Conservation (phyloP, 2,113 vertebrate species). For the Pseudorasbora parva region DNA sequence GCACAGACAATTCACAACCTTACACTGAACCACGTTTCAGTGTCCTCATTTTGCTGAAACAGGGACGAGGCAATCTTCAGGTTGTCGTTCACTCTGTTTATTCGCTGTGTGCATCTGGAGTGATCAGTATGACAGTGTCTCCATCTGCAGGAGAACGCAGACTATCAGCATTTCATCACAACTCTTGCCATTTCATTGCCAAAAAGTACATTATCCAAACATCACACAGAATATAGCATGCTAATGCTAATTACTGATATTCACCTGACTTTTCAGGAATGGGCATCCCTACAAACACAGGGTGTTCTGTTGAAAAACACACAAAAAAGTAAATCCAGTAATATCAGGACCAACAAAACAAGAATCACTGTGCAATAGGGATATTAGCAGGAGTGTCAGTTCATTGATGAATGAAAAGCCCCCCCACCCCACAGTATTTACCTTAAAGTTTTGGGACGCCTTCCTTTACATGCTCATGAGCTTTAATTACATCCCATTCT, state of each 20-base stretch:
- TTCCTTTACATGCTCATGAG: no score
- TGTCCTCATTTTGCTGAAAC: not conserved
- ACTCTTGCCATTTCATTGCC: not conserved
- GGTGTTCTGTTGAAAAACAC: conserved; percentile 63
- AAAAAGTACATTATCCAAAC: not conserved
- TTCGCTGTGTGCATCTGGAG: conserved; percentile 58
- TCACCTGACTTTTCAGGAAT: conserved; percentile 56
- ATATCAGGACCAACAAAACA: not conserved
- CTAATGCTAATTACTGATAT: not conserved
- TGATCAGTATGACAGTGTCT: conserved; percentile 53
- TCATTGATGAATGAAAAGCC: no score
- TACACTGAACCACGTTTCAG: not conserved
- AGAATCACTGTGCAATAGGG: no score
- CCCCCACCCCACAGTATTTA: no score
- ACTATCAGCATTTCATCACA: not conserved
- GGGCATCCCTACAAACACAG: conserved; percentile 67
- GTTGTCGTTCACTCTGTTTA: not conserved
- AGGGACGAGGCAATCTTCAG: not conserved
- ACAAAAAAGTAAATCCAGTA: not conserved
- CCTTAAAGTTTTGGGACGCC: no score
- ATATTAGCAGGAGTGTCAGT: no score
- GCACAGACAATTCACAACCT: conserved; percentile 16
- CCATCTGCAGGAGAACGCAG: conserved; percentile 59
- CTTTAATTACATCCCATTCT: no score
- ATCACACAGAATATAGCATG: not conserved